These are phyloP conservation scores for Thymelicus lineola DNA, from an alignment of 2,888 invertebrate genomes.

Conservation along the genomic window DNA sequence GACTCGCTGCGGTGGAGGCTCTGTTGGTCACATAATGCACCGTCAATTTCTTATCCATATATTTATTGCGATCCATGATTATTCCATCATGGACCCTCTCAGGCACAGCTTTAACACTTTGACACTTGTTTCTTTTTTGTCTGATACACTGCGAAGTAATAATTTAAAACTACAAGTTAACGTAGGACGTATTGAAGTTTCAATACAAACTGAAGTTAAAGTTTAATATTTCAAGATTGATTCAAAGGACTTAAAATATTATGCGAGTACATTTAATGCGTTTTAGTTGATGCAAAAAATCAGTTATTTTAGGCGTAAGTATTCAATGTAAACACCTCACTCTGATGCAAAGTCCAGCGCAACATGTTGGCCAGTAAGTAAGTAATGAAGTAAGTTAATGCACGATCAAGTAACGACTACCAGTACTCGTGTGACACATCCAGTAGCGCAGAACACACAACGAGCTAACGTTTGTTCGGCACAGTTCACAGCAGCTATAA, in stretches of 20 bases:
- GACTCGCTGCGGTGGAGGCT: constrained; percentile 95
- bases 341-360: constrained; percentile 64
- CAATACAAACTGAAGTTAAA: no score
- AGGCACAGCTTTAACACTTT: neutral
- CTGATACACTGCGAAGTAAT: neutral
- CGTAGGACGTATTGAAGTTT: no score
- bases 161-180: neutral
- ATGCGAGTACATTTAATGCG: neutral
- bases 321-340: constrained; percentile 55
- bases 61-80: no score
- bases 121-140: neutral
- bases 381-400: neutral
- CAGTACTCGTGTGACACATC: constrained; percentile 37
- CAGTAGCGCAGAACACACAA: constrained; percentile 38
- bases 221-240: neutral
- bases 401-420: neutral
- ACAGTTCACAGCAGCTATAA: constrained; percentile 63
- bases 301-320: neutral
- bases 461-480: constrained; percentile 63
- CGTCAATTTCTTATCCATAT: neutral
- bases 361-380: constrained; percentile 51
- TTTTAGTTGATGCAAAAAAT: neutral
- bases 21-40: constrained; percentile 74
- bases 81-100: no score
- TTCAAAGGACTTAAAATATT: neutral